A percentile compares a stretch with the other conserved stretches of the same genome.
Evolutionary conservation across 2,888 invertebrate species (phyloP).

Genomic region (Caenorhabditis parvicauda): DNA sequence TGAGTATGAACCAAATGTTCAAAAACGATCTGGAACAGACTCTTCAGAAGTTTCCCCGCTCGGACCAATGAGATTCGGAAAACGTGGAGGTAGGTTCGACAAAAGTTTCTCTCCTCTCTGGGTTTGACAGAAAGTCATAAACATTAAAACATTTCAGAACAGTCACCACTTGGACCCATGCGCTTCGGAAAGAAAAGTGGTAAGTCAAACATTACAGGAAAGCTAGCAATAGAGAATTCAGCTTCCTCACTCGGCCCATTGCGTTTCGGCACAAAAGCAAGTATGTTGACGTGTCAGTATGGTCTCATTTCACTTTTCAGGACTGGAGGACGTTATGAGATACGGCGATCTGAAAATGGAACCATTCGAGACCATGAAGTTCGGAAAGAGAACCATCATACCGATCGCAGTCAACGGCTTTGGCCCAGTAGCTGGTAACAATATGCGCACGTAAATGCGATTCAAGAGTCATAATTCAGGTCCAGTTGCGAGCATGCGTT

Average conservation of each 20-base stretch:
- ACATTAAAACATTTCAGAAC: background rate
- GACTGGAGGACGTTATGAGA: background rate
- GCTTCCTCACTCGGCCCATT: no score
- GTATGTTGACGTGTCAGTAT: no score
- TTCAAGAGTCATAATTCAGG: no score
- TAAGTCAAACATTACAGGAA: no score
- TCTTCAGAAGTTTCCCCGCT: conserved; percentile 19
- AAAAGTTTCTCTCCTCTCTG: background rate
- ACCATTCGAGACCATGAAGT: conserved; percentile 34
- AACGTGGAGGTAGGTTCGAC: conserved; percentile 16
- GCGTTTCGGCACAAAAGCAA: no score
- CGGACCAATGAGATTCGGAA: conserved; percentile 46
- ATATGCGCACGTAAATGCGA: no score
- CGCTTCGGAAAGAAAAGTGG: conserved; percentile 33
- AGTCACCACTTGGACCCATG: conserved; percentile 33
- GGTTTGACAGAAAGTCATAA: background rate
- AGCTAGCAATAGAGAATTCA: no score
- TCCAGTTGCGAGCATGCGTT: conserved; percentile 47
- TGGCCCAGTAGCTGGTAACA: background rate
- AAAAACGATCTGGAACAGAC: no score
- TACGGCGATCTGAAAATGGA: background rate
- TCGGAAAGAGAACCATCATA: conserved; percentile 5
- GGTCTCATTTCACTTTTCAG: no score
- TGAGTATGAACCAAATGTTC: no score
- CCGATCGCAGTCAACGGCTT: background rate